Conservation (phyloP, 2,113 vertebrate genomes). For the Abramis brama region DNA sequence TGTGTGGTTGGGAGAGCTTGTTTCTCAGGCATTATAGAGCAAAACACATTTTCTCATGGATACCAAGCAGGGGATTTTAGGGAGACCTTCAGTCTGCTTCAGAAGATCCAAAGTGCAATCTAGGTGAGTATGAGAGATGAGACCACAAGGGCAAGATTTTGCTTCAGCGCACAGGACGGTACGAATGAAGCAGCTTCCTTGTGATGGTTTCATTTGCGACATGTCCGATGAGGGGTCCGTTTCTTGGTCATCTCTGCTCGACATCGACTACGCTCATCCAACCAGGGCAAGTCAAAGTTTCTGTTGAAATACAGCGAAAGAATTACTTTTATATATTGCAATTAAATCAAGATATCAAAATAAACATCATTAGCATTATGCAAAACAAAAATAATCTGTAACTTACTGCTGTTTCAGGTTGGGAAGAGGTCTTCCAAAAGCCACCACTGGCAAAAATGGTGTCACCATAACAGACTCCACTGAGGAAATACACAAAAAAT, state of each 20-base stretch:
- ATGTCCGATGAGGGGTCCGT: constrained; percentile 86
- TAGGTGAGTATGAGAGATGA: background rate
- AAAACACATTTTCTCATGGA: constrained; percentile 3
- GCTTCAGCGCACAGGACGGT: constrained; percentile 14
- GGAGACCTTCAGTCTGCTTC: background rate
- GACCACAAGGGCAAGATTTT: constrained; percentile 14
- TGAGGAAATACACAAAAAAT: constrained; percentile 63
- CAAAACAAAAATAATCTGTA: background rate
- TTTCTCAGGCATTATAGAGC: constrained; percentile 12
- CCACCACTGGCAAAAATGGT: constrained; percentile 87
- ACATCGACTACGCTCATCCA: constrained; percentile 86
- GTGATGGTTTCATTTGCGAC: constrained; percentile 76
- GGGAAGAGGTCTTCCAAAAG: constrained; percentile 86
- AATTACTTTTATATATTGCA: background rate
- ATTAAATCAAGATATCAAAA: background rate
- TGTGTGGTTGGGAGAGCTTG: constrained; percentile 8
- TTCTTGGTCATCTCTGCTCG: constrained; percentile 87
- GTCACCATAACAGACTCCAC: constrained; percentile 89
- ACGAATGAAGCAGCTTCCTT: constrained; percentile 1
- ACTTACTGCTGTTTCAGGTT: constrained; percentile 89
- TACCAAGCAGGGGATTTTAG: background rate
- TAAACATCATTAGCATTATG: background rate
- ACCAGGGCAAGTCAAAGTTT: constrained; percentile 88
- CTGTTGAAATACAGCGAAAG: constrained; percentile 64
- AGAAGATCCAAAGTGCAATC: constrained; percentile 43